Evolutionary conservation across 2,888 invertebrate genomes (phyloP), one percentile per base, ranked within the genome.

Genomic region (Panorpa germanica): DNA sequence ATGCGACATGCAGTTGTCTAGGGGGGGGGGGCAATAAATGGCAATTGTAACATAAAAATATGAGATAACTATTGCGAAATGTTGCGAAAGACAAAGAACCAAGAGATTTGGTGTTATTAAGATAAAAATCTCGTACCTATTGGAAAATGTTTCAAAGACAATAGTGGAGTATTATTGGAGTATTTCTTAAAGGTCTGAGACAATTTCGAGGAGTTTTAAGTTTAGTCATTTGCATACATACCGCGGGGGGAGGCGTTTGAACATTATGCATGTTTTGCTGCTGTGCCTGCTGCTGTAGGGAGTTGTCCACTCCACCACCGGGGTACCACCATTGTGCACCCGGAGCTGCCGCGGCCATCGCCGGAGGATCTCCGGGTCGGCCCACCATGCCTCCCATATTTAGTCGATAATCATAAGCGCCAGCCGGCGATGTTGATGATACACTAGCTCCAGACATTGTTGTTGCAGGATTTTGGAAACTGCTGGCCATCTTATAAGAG

Each of bases 401-500:
- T 46, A 76, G 57, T 50, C 76, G 71, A 53, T 78, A 78, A 53
- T 78, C 78, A 53, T 76, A 78, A 46, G 65, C 69, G 38, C 68
- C 63, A 38, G 68, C 65, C 35, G 70, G 63, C 44, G 62, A 60
- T 40, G 67, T 62, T 43, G 70, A 62, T 41, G 67, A 63, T 42
- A 66, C 63, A 43, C 53, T 63, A 55, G 63, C 70, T 59, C 57
- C 65, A 47, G 58, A 63, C 57, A 65, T 65, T 49, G 65, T 70
- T 55, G 66, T 70, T 57, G 64, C 60, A 45, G 70, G 66, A 53
- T 68, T 70, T 45, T 77, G 69, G 63, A 81, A 80, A 52, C 75
- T 76, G 52, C 75, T 73, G 46, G 78, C 73, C 78, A 82, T 80
- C 65, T 81, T 82, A 55, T 82, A 82, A 38, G 74, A 72, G 52